Evolutionary conservation across 2,113 vertebrate genomes (phyloP).

Genomic region (Plectropomus leopardus): DNA sequence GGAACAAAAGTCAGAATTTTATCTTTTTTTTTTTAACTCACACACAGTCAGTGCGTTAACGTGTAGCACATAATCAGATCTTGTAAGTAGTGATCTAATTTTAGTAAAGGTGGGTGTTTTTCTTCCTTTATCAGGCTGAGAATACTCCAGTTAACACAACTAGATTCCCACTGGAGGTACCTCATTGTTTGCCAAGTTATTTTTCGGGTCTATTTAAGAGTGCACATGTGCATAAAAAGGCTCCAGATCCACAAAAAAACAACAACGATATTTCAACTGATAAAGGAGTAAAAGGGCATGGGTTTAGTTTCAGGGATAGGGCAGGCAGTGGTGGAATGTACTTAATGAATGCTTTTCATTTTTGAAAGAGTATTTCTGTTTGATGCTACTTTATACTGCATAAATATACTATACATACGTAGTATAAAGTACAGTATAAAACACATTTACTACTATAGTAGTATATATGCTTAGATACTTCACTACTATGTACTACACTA

Average conservation of each 20-base stretch:
- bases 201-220: background rate
- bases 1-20: conserved; percentile 54
- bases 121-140: conserved; percentile 6
- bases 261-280: background rate
- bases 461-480: too few relatives aligned
- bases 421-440: too few relatives aligned
- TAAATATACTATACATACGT: too few relatives aligned
- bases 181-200: background rate
- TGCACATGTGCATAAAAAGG: background rate
- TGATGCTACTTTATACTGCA: too few relatives aligned
- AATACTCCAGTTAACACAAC: background rate
- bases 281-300: background rate
- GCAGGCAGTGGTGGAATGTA: too few relatives aligned
- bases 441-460: too few relatives aligned
- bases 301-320: too few relatives aligned
- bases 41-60: conserved; percentile 16
- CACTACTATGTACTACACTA: too few relatives aligned
- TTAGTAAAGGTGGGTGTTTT: background rate
- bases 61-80: background rate
- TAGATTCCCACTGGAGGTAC: background rate
- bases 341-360: too few relatives aligned
- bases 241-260: background rate
- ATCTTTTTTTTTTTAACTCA: conserved; percentile 38
- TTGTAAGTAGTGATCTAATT: conserved; percentile 45
- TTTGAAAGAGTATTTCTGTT: too few relatives aligned